A percentile compares a stretch with the other conserved stretches of the same genome.
Conservation (phyloP, 1,140 invertebrate genomes). For the Subanguina moxae region DNA sequence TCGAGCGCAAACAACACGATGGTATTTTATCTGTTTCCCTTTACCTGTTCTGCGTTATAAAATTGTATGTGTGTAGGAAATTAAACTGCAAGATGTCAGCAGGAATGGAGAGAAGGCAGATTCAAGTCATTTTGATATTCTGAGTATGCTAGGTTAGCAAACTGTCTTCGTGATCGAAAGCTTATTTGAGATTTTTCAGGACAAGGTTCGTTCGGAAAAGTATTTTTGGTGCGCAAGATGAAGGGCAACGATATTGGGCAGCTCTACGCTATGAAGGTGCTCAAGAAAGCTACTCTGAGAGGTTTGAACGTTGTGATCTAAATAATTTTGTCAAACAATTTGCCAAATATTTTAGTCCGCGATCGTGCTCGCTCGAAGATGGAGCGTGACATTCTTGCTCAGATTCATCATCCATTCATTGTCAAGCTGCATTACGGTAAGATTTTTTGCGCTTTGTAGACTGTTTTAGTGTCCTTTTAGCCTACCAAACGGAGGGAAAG, state of each 20-base stretch:
- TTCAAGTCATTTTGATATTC: conserved; percentile 87
- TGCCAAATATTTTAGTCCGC: conserved; percentile 68
- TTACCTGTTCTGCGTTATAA: too few relatives aligned
- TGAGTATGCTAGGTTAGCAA: conserved; percentile 95
- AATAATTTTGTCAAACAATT: background rate
- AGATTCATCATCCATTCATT: conserved; percentile 96
- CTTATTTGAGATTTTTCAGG: too few relatives aligned
- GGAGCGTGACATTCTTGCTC: conserved; percentile 95
- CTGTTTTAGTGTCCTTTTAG: conserved; percentile 60
- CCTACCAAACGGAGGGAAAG: conserved; percentile 98
- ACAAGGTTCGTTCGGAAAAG: conserved; percentile 97
- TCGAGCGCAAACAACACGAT: too few relatives aligned
- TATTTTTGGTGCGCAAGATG: conserved; percentile 91
- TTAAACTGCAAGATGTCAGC: background rate
- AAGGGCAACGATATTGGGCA: conserved; percentile 83
- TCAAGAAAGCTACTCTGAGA: conserved; percentile 96
- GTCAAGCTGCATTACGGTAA: conserved; percentile 86
- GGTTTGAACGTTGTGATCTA: conserved; percentile 62
- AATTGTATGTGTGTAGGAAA: background rate
- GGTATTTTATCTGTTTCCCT: too few relatives aligned
- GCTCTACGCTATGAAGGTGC: conserved; percentile 97
- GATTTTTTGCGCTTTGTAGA: conserved; percentile 12
- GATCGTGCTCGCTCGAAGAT: conserved; percentile 92
- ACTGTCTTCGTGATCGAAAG: too few relatives aligned
- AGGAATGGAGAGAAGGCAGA: conserved; percentile 77